Evolutionary conservation across 1,140 invertebrate genomes (phyloP), one percentile per base, ranked within the genome.

Genomic region (Lanistes nyassanus): DNA sequence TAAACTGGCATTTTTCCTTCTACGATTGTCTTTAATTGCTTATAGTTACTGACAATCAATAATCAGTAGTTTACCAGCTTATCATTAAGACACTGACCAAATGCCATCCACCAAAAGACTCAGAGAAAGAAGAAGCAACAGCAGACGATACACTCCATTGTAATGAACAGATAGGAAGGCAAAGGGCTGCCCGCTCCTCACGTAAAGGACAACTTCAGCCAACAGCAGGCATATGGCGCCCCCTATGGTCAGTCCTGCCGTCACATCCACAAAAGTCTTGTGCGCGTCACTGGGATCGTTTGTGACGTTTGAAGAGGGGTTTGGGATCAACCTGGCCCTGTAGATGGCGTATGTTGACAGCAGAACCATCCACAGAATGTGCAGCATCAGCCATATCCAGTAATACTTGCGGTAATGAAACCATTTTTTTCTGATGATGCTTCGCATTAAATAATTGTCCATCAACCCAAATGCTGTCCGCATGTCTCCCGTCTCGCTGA

Each of bases 401-500:
- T 79, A 81, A 34, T 71, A 65, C 47, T n/a, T 65, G 31, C 71
- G 34, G 58, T 80, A 80, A 31, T 62, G 58, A 34, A 65, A 51
- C 82, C 80, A 83, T 75, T 83, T 83, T 56, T 75, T 74, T 65
- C 78, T 76, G 58, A 83, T 81, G 65, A 81, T 75, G 64, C 70
- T 60, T 26, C 72, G 65, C 23, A 83, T 34, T 13, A 78, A 76
- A 39, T 68, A 42, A 34, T 69, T 74, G 64, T 77, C 62, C 53
- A 83, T 75, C 31, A 83, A 76, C 39, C 78, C 75, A 51, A 79
- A 79, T 13, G 80, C 80, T 5, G 75, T 23, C 7, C 67, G 47
- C n/a, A 60, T 36, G 39, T 79, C 74, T 2, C 42, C 34, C 11
- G 79, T 78, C 58, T 79, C 75, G 75, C 77, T 79, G 53, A 82